Evolutionary conservation across 2,888 invertebrate species (phyloP).

Genomic region (Baronia brevicornis): DNA sequence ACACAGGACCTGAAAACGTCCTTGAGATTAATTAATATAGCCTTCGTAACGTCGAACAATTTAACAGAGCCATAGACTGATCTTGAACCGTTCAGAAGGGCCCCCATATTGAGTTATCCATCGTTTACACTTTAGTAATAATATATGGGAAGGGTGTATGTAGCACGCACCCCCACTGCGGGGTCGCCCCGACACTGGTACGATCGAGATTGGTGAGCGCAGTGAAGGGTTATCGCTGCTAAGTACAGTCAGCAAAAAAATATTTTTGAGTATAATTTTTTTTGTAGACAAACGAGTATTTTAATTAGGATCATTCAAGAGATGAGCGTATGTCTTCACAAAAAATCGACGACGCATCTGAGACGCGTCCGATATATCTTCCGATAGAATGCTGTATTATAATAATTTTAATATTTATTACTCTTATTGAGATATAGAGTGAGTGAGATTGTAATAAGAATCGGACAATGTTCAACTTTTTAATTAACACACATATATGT

Average conservation of each 20-base stretch:
- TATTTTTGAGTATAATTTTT: too few species aligned
- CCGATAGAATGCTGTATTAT: too few species aligned
- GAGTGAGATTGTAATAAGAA: too few species aligned
- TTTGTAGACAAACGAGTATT: too few species aligned
- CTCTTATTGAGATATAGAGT: too few species aligned
- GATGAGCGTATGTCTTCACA: too few species aligned
- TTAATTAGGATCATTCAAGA: too few species aligned
- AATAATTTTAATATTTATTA: too few species aligned
- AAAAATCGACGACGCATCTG: too few species aligned
- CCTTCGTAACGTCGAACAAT: slow-evolving; percentile 41
- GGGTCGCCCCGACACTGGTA: slow-evolving; percentile 29
- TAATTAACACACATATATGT: too few species aligned
- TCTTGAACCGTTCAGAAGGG: slow-evolving; percentile 63
- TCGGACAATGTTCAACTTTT: too few species aligned
- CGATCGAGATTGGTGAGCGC: slow-evolving; percentile 43
- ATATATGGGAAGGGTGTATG: slow-evolving; percentile 52
- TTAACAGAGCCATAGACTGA: slow-evolving; percentile 55
- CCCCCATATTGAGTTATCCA: slow-evolving; percentile 62
- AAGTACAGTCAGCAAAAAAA: slow-evolving; percentile 28
- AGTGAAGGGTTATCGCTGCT: slow-evolving; percentile 42
- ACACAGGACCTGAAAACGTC: slow-evolving; percentile 12
- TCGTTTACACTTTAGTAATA: slow-evolving; percentile 62
- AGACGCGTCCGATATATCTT: too few species aligned
- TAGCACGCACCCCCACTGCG: slow-evolving; percentile 14
- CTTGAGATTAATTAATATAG: slow-evolving; percentile 60